These are phyloP conservation scores for Tyria jacobaeae DNA, from an alignment of 2,888 invertebrate genomes.

Conservation along the genomic window DNA sequence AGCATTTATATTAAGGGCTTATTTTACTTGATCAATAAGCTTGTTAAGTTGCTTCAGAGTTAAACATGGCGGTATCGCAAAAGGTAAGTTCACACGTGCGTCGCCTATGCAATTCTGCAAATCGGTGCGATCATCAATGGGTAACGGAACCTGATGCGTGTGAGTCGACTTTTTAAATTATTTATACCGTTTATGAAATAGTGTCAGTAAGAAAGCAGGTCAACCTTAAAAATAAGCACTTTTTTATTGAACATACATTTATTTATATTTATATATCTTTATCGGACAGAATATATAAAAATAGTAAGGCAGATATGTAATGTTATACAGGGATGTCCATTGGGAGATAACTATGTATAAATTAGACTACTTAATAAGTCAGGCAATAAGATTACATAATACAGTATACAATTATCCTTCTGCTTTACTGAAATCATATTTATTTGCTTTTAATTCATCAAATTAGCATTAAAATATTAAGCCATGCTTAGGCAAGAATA, in stretches of 20 bases:
- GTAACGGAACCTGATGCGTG: constrained; percentile 69
- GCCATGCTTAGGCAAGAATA: no score
- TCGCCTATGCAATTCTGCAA: constrained; percentile 63
- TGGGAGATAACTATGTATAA: no score
- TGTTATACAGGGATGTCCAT: no score
- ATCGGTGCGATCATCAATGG: constrained; percentile 66
- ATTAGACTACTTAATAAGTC: no score
- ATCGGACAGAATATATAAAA: no score
- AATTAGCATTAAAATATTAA: no score
- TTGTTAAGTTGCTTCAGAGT: constrained; percentile 24
- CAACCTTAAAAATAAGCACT: not conserved
- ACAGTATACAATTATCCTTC: no score
- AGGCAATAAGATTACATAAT: no score
- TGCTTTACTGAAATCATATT: no score
- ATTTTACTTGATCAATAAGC: constrained; percentile 15
- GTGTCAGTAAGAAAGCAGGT: constrained; percentile 24
- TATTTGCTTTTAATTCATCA: no score
- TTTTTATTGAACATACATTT: not conserved
- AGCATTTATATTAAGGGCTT: not conserved
- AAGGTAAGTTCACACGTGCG: constrained; percentile 69
- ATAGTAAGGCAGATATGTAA: no score
- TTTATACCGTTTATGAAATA: constrained; percentile 33
- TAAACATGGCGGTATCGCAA: constrained; percentile 47
- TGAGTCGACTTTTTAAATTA: constrained; percentile 56
- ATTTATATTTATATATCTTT: no score